Base-by-base conservation (phyloP, 1,140 invertebrate species). In the Bactericera cockerelli region DNA sequence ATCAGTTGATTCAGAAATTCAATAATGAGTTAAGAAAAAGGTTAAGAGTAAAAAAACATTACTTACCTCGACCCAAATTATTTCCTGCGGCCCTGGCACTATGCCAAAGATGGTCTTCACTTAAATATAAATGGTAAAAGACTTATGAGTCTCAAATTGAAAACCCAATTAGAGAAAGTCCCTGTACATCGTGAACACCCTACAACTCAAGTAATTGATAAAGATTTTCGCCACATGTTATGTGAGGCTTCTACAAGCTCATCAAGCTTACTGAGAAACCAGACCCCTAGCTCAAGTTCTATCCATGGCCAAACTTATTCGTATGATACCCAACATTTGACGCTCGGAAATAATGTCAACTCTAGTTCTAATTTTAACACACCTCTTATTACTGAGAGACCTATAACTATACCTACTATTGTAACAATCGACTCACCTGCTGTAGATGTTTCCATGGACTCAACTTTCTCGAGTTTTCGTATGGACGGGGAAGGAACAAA, bases 121-220 rank as follows among this genome's bases (percentile, higher is more conserved):
- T n/a, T 49, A 4, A 49, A 49, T 49, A 49, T 49, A 4, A 49
- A 49, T 49, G 42, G 42, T 4, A 49, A 49, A 49, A 49, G 42
- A 49, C 4, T 49, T 6, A 6, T 49, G 3, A 49, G 42, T 22
- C 42, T 49, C 19, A 49, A 49, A 49, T 16, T 49, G n/a, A 49
- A 49, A 49, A 16, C n/a, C 42, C 22, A 19, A 6, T 16, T 49
- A 6, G 22, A 49, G 4, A 49, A 49, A 49, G 19, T 6, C n/a
- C 8, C 42, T 6, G 42, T 49, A 22, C 8, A 10, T 19, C 3
- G n/a, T n/a, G 19, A 49, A 10, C n/a, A 49, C n/a, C 4, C n/a
- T 49, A 31, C 13, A 31, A 31, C 13, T 31, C 28, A 31, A 31
- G 13, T 13, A 31, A 13, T 31, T 13, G 13, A 31, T 31, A 13